phyloP scores from a whole-genome alignment of 1,140 invertebrate species.

The Scaptomyza pallida region DNA sequence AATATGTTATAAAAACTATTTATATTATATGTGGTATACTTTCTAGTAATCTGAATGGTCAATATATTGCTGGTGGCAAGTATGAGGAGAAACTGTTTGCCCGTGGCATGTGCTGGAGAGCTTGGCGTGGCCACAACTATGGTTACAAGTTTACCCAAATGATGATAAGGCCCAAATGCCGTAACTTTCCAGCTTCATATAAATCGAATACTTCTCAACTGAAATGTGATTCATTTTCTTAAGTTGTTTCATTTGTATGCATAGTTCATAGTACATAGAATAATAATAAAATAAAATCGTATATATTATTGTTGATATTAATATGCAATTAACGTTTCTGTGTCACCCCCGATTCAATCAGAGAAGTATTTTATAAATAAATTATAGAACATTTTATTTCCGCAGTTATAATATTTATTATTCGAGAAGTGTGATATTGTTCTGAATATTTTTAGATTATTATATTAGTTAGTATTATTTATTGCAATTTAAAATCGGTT shows the following conservation, averaged over 20 bases:
- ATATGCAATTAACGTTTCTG: background rate
- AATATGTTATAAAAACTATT: background rate
- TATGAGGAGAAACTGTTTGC: slow-evolving; percentile 65
- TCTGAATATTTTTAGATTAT: no score
- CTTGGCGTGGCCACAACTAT: slow-evolving; percentile 71
- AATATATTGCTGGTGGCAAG: slow-evolving; percentile 57
- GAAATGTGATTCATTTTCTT: slow-evolving; percentile 25
- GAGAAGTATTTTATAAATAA: background rate
- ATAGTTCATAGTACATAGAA: slow-evolving; percentile 18
- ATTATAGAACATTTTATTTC: background rate
- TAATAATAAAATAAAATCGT: background rate
- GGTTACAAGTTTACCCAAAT: slow-evolving; percentile 61
- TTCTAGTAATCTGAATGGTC: slow-evolving; percentile 61
- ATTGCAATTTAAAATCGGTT: no score
- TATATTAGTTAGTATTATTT: no score
- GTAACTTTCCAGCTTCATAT: slow-evolving; percentile 29
- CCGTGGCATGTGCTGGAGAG: slow-evolving; percentile 68
- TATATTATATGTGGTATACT: background rate
- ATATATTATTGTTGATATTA: no score
- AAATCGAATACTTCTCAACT: slow-evolving; percentile 4
- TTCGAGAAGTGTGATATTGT: background rate
- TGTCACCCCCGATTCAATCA: background rate
- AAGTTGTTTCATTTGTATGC: slow-evolving; percentile 35
- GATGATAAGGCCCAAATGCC: slow-evolving; percentile 68
- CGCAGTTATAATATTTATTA: background rate